Conservation (phyloP, 92 coral and sea anemone genomes). For the Actinostola sp. region DNA sequence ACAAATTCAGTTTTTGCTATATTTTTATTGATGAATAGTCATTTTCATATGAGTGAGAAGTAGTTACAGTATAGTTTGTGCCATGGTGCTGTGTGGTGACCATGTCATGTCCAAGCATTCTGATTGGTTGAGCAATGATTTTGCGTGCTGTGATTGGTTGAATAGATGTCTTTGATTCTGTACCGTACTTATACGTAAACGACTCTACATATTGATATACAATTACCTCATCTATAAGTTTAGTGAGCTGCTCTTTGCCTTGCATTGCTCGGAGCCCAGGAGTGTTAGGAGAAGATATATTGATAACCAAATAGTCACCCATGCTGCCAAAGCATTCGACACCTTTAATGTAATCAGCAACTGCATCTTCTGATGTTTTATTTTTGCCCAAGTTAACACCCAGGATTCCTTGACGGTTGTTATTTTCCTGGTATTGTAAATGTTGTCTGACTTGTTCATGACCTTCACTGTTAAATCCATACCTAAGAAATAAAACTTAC, state of each 20-base stretch:
- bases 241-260: constrained; percentile 80
- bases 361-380: constrained; percentile 84
- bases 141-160: too few species aligned
- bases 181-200: too few species aligned
- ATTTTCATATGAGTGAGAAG: too few species aligned
- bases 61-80: too few species aligned
- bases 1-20: too few species aligned
- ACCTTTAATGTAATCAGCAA: constrained; percentile 82
- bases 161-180: too few species aligned
- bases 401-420: constrained; percentile 67
- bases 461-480: constrained; percentile 97
- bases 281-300: constrained; percentile 95
- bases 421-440: constrained; percentile 39
- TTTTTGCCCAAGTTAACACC: constrained; percentile 97
- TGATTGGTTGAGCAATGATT: too few species aligned
- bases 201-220: background rate
- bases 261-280: constrained; percentile 95
- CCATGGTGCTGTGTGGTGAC: too few species aligned
- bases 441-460: constrained; percentile 69
- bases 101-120: too few species aligned
- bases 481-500: constrained; percentile 36
- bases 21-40: too few species aligned
- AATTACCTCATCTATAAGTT: constrained; percentile 79
- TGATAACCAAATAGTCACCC: constrained; percentile 87
- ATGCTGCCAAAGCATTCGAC: constrained; percentile 74